phyloP scores from a whole-genome alignment of 2,113 vertebrate species.

The Larimichthys crocea region DNA sequence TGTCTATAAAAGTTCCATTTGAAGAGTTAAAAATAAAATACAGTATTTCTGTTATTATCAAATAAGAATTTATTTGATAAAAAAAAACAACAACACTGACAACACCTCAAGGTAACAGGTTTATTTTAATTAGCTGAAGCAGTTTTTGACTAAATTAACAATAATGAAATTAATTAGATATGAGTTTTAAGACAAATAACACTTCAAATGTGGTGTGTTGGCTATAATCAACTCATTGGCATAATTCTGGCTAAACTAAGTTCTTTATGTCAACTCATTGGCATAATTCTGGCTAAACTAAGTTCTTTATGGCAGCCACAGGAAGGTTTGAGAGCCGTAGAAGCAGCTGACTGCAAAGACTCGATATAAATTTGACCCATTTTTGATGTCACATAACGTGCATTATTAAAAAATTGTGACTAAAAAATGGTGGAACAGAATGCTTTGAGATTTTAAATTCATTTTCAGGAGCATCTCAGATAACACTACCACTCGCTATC shows the following conservation, averaged over 20 bases:
- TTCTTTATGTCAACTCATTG: neutral
- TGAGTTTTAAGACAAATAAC: neutral
- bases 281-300: neutral
- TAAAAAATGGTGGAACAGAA: slow-evolving; percentile 26
- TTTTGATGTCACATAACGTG: neutral
- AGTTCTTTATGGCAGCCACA: neutral
- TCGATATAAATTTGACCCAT: neutral
- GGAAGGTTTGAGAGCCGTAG: no score
- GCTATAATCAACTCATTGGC: neutral
- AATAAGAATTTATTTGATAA: no score
- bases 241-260: neutral
- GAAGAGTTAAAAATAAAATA: no score
- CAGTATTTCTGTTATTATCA: no score
- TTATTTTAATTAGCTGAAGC: no score
- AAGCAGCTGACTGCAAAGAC: neutral
- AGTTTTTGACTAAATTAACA: neutral
- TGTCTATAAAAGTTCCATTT: no score
- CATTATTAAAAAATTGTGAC: slow-evolving; percentile 17
- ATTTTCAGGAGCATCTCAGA: slow-evolving; percentile 41
- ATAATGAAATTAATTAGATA: neutral
- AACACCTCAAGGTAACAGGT: no score
- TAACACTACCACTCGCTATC: slow-evolving; percentile 52
- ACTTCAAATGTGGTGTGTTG: neutral
- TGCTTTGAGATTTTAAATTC: slow-evolving; percentile 52
- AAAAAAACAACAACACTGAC: no score